A percentile compares a stretch with the other conserved stretches of the same genome.
Conservation (phyloP, 1,140 invertebrate genomes). For the Dolichoris vasculosae region DNA sequence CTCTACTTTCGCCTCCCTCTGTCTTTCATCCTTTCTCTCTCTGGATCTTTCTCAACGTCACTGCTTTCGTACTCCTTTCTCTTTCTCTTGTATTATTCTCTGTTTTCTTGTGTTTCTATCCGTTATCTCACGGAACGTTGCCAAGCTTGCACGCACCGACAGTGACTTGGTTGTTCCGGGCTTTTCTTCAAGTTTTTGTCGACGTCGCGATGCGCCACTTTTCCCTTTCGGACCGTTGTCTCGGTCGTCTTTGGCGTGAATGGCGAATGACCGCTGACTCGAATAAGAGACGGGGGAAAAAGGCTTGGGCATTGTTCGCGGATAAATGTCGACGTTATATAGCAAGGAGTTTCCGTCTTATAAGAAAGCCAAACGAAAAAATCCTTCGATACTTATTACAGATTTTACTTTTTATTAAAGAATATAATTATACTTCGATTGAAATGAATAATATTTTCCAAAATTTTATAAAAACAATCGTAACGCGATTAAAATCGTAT, state of each 20-base stretch:
- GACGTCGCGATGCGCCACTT: conserved; percentile 24
- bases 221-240: conserved; percentile 6
- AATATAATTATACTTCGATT: neutral
- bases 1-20: neutral
- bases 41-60: neutral
- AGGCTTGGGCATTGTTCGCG: neutral
- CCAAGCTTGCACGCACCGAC: neutral
- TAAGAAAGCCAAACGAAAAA: neutral
- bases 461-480: neutral
- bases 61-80: neutral
- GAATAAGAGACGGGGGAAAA: neutral
- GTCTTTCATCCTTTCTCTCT: neutral
- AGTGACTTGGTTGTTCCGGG: neutral
- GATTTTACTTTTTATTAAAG: neutral
- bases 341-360: neutral
- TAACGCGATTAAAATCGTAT: no score
- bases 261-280: conserved; percentile 38
- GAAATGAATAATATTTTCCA: neutral
- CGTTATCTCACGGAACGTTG: neutral
- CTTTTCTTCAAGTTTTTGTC: conserved; percentile 30
- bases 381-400: neutral
- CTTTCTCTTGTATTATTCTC: neutral
- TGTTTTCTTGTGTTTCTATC: conserved; percentile 23
- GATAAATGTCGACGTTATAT: neutral
- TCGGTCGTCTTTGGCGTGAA: conserved; percentile 20